phyloP scores from a whole-genome alignment of 2,888 invertebrate species.

The Harpalus rufipes region DNA sequence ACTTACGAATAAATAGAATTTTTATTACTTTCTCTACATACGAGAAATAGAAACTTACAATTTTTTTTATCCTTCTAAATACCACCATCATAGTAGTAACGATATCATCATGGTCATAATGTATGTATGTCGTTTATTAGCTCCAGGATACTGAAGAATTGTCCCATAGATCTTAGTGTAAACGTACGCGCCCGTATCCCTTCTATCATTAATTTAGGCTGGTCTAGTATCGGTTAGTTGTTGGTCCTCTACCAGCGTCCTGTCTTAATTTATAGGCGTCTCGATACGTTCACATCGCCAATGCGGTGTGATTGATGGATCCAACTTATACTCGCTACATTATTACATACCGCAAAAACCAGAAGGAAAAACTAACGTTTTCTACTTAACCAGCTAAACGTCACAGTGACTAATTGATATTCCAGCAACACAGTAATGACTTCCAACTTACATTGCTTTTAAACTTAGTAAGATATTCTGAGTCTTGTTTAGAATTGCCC shows the following conservation, averaged over 20 bases:
- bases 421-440: constrained; percentile 74
- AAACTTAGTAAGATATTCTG: constrained; percentile 35
- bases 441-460: constrained; percentile 39
- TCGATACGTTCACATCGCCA: constrained; percentile 37
- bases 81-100: too few relatives aligned
- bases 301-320: constrained; percentile 61
- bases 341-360: constrained; percentile 63
- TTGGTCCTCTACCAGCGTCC: constrained; percentile 44
- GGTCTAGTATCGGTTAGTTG: constrained; percentile 11
- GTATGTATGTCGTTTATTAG: not conserved
- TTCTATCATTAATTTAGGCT: constrained; percentile 19
- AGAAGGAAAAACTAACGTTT: constrained; percentile 46
- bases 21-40: too few relatives aligned
- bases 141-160: not conserved
- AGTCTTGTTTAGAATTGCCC: constrained; percentile 37
- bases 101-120: not conserved
- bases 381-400: constrained; percentile 70
- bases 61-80: too few relatives aligned
- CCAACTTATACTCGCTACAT: constrained; percentile 63
- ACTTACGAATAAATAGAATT: too few relatives aligned
- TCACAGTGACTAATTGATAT: constrained; percentile 74
- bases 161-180: constrained; percentile 28
- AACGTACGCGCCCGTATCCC: constrained; percentile 34
- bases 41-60: too few relatives aligned
- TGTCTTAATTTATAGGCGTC: constrained; percentile 63